phyloP scores from a whole-genome alignment of 1,140 invertebrate species.

The Pectinophora gossypiella region DNA sequence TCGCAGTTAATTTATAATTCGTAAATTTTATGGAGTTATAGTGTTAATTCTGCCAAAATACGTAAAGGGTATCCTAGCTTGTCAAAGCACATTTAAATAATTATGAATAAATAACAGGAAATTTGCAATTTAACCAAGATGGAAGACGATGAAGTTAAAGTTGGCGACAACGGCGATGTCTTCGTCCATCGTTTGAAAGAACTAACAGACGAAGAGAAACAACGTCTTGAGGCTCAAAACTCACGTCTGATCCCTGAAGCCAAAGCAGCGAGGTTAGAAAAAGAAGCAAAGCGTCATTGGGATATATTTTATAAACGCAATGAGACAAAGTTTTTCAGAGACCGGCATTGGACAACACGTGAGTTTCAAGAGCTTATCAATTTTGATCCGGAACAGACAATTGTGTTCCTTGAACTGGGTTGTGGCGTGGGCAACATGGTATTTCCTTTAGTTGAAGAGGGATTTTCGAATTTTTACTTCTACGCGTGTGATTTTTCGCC shows the following conservation, averaged over 20 bases:
- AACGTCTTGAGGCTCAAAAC: slow-evolving; percentile 81
- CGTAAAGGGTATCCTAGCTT: too few relatives aligned
- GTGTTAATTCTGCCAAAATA: too few relatives aligned
- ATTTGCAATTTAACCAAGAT: slow-evolving; percentile 23
- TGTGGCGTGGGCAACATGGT: slow-evolving; percentile 99
- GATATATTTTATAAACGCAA: slow-evolving; percentile 98
- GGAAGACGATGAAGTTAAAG: slow-evolving; percentile 45
- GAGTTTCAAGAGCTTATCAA: slow-evolving; percentile 92
- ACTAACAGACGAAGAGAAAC: slow-evolving; percentile 77
- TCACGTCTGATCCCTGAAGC: slow-evolving; percentile 78
- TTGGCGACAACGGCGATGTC: slow-evolving; percentile 37
- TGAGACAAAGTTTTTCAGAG: slow-evolving; percentile 94
- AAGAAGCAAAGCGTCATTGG: slow-evolving; percentile 94
- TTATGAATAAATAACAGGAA: background rate
- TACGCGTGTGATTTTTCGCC: slow-evolving; percentile 97
- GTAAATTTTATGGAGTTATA: too few relatives aligned
- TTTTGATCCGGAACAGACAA: slow-evolving; percentile 47
- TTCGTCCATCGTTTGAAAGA: slow-evolving; percentile 74
- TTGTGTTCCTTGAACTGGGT: slow-evolving; percentile 89
- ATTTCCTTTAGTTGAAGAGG: slow-evolving; percentile 92
- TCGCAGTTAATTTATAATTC: too few relatives aligned
- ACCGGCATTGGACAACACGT: slow-evolving; percentile 96
- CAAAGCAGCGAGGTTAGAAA: slow-evolving; percentile 89
- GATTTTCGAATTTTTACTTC: slow-evolving; percentile 81
- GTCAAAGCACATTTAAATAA: too few relatives aligned